phyloP scores from a whole-genome alignment of 2,888 invertebrate genomes.

The Pachliopta kotzebuea region DNA sequence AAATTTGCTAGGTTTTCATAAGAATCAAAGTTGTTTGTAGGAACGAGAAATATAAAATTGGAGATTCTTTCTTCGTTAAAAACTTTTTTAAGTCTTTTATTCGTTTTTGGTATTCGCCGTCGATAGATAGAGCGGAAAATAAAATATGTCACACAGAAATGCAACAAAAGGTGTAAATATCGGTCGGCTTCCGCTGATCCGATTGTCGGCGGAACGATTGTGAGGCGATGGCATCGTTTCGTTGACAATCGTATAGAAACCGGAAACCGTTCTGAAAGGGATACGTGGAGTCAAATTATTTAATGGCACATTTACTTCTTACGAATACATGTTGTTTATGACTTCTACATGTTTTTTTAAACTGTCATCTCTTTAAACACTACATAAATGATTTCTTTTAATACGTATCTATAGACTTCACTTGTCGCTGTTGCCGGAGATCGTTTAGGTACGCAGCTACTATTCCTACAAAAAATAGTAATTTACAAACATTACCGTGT shows the following conservation, averaged over 20 bases:
- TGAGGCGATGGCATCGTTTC: conserved; percentile 7
- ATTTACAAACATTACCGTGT: too few relatives aligned
- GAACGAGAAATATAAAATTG: too few relatives aligned
- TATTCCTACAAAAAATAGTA: too few relatives aligned
- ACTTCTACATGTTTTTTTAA: too few relatives aligned
- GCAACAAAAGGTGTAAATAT: conserved; percentile 26
- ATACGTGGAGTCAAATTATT: conserved; percentile 11
- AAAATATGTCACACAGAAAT: conserved; percentile 7
- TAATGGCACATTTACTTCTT: conserved; percentile 10
- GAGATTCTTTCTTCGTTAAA: too few relatives aligned
- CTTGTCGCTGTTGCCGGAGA: too few relatives aligned
- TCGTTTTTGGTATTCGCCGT: not conserved
- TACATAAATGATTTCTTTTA: too few relatives aligned
- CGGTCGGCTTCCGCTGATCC: conserved; percentile 22
- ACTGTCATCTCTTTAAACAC: too few relatives aligned
- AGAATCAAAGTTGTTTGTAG: not conserved
- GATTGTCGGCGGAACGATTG: conserved; percentile 18
- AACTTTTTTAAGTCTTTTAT: not conserved
- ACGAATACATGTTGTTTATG: not conserved
- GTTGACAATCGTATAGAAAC: conserved; percentile 14
- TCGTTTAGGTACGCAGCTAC: too few relatives aligned
- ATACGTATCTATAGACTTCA: too few relatives aligned
- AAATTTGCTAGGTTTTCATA: not conserved
- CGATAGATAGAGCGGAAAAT: not conserved
- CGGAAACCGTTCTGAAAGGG: conserved; percentile 15